phyloP scores from a whole-genome alignment of 2,797 vertebrate species.

The Oryzias dopingdopingensis region DNA sequence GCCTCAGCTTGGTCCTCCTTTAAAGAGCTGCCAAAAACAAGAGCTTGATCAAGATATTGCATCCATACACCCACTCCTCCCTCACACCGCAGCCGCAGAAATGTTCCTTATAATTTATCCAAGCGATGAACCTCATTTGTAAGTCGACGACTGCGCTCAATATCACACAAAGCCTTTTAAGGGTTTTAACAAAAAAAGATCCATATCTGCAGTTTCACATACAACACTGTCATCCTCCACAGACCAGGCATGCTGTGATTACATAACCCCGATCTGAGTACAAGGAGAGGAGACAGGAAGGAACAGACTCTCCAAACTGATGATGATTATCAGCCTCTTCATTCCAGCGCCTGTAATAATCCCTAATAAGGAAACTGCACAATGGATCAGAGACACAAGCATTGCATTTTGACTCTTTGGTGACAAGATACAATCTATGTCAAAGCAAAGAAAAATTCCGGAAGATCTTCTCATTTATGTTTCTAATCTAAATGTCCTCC shows the following conservation, averaged over 20 bases:
- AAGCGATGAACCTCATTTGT: conserved; percentile 28
- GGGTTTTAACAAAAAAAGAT: conserved; percentile 41
- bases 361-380: conserved; percentile 1
- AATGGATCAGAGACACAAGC: too few relatives aligned
- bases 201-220: conserved; percentile 53
- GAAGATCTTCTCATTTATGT: too few relatives aligned
- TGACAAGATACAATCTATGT: too few relatives aligned
- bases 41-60: conserved; percentile 10
- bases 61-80: background rate
- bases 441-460: too few relatives aligned
- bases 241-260: conserved; percentile 56
- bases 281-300: conserved; percentile 52
- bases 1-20: conserved; percentile 8
- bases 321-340: conserved; percentile 50
- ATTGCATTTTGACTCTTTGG: too few relatives aligned
- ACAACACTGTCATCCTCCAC: conserved; percentile 65
- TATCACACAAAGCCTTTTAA: conserved; percentile 36
- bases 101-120: conserved; percentile 19
- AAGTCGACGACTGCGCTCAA: conserved; percentile 16
- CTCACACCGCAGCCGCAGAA: conserved; percentile 9
- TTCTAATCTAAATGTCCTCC: too few relatives aligned
- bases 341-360: conserved; percentile 15
- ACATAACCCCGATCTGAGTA: conserved; percentile 63
- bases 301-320: conserved; percentile 38
- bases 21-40: conserved; percentile 9